Evolutionary conservation across 2,888 invertebrate species (phyloP), one percentile per base, ranked within the genome.

Genomic region (Hydrotaea diabolus): DNA sequence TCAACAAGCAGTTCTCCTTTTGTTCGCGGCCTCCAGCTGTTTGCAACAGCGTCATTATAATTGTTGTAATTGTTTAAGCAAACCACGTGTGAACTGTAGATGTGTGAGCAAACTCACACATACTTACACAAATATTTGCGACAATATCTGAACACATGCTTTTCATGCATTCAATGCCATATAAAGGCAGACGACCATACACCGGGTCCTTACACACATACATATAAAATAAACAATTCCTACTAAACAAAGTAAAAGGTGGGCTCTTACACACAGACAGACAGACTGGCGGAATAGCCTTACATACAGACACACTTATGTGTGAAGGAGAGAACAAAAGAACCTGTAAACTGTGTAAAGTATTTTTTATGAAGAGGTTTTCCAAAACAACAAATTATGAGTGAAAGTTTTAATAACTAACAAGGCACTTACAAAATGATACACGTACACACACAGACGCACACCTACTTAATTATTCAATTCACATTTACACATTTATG

Each of bases 371-470:
- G 59, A 59, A 59, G 59, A 59, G 59, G 26, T 23, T 59, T 17
- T 53, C 53, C 53, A 36, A 64, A 64, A 64, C n/a, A 64, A 64
- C n/a, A 31, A 31, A 36, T 64, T 57, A 23, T 57, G 66, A 21
- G 84, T 72, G 39, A 84, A 84, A 84, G 77, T 78, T 80, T 57
- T 78, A 80, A 72, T 78, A 77, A 57, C 80, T 77, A 39, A 57
- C 77, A 46, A 71, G 43, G 5, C 80, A 21, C 46, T 76, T 77
- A 36, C 43, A 71, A 21, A 72, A n/a, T 66, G 66, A 69, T 31
- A 57, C 11, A 72, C 11, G 39, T 19, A 59, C 72, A 64, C 49
- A 39, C 31, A 39, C 43, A 13, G n/a, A 62, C 4, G 21, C 19
- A 66, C 21, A 66, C 36, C 43, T 19, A 43, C 43, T 19, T 64